Conservation (phyloP, 2,888 invertebrate genomes). For the Drosophila neonasuta region DNA sequence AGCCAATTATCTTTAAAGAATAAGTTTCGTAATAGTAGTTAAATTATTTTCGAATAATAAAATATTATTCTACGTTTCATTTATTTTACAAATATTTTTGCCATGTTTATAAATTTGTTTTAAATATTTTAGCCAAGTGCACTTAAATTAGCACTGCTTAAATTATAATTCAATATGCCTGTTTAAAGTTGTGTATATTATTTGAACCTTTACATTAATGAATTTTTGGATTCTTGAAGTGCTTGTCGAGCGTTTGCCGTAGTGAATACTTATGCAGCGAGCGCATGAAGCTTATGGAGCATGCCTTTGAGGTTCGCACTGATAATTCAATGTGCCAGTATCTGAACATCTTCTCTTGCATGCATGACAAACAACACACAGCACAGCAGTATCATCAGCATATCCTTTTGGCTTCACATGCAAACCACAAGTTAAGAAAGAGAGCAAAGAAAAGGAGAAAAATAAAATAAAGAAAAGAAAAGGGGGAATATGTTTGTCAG, state of each 20-base stretch:
- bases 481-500: slow-evolving; percentile 62
- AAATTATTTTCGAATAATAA: no score
- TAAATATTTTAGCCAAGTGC: no score
- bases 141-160: neutral
- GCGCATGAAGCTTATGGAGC: neutral
- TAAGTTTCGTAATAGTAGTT: no score
- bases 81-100: no score
- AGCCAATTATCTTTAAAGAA: no score
- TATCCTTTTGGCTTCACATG: slow-evolving; percentile 37
- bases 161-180: neutral
- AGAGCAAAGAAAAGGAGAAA: slow-evolving; percentile 2
- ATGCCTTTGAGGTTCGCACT: slow-evolving; percentile 6
- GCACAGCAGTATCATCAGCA: slow-evolving; percentile 33
- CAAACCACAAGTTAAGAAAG: slow-evolving; percentile 34
- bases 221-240: neutral
- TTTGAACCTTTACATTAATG: neutral
- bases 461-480: slow-evolving; percentile 4
- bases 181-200: neutral
- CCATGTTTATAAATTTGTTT: no score
- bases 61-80: no score
- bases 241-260: neutral
- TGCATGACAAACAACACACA: slow-evolving; percentile 51
- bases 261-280: neutral
- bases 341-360: slow-evolving; percentile 36
- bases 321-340: slow-evolving; percentile 44